These are phyloP conservation scores for Hippoglossus stenolepis DNA, from an alignment of 2,113 vertebrate genomes.

Conservation along the genomic window DNA sequence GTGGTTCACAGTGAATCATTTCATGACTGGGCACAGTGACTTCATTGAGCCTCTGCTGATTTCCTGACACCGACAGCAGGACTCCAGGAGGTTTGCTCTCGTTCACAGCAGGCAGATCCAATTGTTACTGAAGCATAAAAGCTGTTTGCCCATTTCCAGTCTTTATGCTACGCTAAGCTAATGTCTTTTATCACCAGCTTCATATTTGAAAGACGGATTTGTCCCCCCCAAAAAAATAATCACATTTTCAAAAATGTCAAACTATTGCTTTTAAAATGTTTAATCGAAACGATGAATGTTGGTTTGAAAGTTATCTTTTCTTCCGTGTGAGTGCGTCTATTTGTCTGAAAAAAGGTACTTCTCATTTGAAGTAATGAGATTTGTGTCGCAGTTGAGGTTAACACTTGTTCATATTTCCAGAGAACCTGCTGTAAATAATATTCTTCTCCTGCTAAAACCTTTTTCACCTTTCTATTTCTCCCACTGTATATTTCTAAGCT, in stretches of 20 bases:
- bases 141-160: neutral
- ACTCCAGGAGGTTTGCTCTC: neutral
- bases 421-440: slow-evolving; percentile 76
- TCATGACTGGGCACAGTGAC: too few relatives aligned
- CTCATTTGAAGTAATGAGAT: slow-evolving; percentile 49
- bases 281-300: slow-evolving; percentile 8
- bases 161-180: slow-evolving; percentile 11
- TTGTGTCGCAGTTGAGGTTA: slow-evolving; percentile 51
- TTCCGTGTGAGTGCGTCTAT: slow-evolving; percentile 19
- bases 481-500: slow-evolving; percentile 70
- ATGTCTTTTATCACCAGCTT: neutral
- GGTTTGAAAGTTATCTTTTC: slow-evolving; percentile 27
- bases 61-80: too few relatives aligned
- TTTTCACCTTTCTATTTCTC: slow-evolving; percentile 40
- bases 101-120: too few relatives aligned
- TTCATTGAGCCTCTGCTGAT: too few relatives aligned
- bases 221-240: neutral
- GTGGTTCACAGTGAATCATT: too few relatives aligned
- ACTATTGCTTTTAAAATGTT: slow-evolving; percentile 7
- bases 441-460: slow-evolving; percentile 56
- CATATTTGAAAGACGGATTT: neutral
- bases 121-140: neutral
- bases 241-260: slow-evolving; percentile 31
- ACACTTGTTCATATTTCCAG: slow-evolving; percentile 29
- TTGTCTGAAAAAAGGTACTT: slow-evolving; percentile 26